Percentiles rank a stretch among this genome's conserved stretches.
phyloP scores from a whole-genome alignment of 2,888 invertebrate species.

The Prosopocoilus inquinatus region DNA sequence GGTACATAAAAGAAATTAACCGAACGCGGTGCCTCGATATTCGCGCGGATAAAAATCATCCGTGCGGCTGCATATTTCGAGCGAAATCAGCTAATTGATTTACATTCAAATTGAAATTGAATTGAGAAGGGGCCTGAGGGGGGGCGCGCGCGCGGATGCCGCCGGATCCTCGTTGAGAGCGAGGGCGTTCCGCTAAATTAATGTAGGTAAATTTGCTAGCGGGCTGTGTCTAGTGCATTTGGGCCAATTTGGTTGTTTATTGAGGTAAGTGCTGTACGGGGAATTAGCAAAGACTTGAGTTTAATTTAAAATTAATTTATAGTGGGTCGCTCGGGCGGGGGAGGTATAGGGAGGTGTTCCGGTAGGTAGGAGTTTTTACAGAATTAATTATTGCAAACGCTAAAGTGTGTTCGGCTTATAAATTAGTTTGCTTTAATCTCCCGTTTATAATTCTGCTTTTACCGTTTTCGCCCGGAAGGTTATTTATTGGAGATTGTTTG shows the following conservation, averaged over 20 bases:
- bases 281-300: conserved; percentile 23
- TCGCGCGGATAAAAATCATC: conserved; percentile 16
- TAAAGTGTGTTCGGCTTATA: background rate
- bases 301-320: conserved; percentile 27
- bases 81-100: conserved; percentile 25
- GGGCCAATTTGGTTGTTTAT: conserved; percentile 34
- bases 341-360: conserved; percentile 1
- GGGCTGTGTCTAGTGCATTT: conserved; percentile 31
- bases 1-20: too few species aligned
- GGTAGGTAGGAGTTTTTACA: background rate
- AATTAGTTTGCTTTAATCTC: conserved; percentile 3
- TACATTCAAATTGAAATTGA: conserved; percentile 32
- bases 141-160: conserved; percentile 1
- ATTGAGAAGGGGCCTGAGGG: conserved; percentile 20
- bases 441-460: background rate
- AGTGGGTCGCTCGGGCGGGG: background rate
- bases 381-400: conserved; percentile 1
- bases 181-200: conserved; percentile 32
- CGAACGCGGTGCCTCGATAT: background rate
- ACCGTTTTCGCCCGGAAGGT: too few species aligned
- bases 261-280: conserved; percentile 28
- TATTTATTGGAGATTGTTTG: background rate
- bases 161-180: conserved; percentile 5
- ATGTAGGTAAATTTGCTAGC: conserved; percentile 34
- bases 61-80: conserved; percentile 19